These are phyloP conservation scores for Chydorus sphaericus DNA, from an alignment of 2,888 invertebrate genomes.

Conservation along the genomic window DNA sequence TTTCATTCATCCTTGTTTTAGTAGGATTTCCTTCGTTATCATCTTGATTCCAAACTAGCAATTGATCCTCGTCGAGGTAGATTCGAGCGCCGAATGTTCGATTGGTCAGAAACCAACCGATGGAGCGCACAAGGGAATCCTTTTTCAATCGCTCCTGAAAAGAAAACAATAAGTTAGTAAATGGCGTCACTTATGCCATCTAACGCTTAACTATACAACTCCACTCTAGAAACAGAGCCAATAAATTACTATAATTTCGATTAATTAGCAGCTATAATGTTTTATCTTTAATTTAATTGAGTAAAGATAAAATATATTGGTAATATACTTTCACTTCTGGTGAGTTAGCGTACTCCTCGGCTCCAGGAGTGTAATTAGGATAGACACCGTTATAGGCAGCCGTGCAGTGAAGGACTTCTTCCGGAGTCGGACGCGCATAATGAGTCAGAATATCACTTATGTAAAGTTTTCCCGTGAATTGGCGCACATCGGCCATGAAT, in stretches of 20 bases:
- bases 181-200: too few species aligned
- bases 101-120: constrained; percentile 25
- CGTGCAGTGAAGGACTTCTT: constrained; percentile 25
- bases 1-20: background rate
- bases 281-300: too few species aligned
- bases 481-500: constrained; percentile 15
- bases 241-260: too few species aligned
- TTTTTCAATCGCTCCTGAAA: background rate
- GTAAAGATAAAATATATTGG: too few species aligned
- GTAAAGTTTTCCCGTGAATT: constrained; percentile 12
- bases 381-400: constrained; percentile 23
- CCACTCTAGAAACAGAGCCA: too few species aligned
- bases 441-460: constrained; percentile 9
- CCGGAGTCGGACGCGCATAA: background rate
- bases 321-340: background rate
- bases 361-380: constrained; percentile 19
- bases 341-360: constrained; percentile 20
- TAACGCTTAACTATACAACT: too few species aligned
- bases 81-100: constrained; percentile 27
- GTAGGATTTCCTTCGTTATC: constrained; percentile 16
- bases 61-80: constrained; percentile 22
- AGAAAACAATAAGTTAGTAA: too few species aligned
- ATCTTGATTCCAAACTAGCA: constrained; percentile 24
- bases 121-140: constrained; percentile 19
- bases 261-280: too few species aligned